phyloP scores from a whole-genome alignment of 23 tunicate genomes.

The Ciona savignyi region DNA sequence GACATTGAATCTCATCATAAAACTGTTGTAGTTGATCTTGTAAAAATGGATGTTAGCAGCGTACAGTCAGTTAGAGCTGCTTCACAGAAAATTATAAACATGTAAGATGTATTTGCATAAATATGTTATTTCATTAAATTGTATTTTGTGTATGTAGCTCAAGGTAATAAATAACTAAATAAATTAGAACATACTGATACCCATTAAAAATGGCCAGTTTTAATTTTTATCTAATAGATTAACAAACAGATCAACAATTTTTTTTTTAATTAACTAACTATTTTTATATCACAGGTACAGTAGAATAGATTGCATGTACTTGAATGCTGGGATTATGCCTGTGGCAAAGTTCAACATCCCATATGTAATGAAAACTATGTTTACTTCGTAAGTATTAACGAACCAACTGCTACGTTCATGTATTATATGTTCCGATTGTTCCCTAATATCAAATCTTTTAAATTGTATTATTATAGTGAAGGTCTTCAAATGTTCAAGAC shows the following conservation, averaged over 20 bases:
- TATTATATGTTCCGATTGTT: too few species aligned
- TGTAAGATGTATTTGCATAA: too few species aligned
- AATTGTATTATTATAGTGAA: too few species aligned
- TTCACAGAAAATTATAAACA: slow-evolving; percentile 14
- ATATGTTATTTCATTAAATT: too few species aligned
- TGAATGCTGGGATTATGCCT: slow-evolving; percentile 83
- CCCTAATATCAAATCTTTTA: too few species aligned
- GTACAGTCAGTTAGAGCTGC: slow-evolving; percentile 37
- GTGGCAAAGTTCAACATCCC: slow-evolving; percentile 21
- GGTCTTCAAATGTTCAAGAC: slow-evolving; percentile 33
- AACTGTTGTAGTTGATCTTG: slow-evolving; percentile 29
- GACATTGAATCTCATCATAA: slow-evolving; percentile 10
- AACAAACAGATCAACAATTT: too few species aligned
- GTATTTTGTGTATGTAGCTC: too few species aligned
- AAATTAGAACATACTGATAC: too few species aligned
- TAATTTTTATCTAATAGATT: too few species aligned
- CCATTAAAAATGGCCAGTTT: too few species aligned
- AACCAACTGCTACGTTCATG: too few species aligned
- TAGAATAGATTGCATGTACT: slow-evolving; percentile 33
- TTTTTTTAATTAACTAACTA: background rate
- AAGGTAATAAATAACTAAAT: too few species aligned
- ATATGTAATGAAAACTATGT: background rate
- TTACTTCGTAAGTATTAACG: slow-evolving; percentile 8
- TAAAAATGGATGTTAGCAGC: slow-evolving; percentile 42
- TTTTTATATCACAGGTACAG: slow-evolving; percentile 23